Conservation (phyloP, 2,797 vertebrate genomes). For the Lagocephalus sceleratus region DNA sequence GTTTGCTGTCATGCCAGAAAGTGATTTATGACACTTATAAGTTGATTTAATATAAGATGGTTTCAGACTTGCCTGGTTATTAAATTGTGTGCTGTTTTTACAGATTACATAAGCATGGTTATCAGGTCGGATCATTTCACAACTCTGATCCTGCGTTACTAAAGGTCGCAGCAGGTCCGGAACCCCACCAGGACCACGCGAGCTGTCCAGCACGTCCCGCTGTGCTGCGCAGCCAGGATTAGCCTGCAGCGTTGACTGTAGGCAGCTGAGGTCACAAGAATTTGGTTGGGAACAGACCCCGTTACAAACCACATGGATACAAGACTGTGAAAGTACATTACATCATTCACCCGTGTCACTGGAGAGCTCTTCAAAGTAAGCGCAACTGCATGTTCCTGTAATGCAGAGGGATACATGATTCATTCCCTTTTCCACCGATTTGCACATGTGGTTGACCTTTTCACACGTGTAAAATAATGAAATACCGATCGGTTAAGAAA, state of each 20-base stretch:
- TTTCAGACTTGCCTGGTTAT: not conserved
- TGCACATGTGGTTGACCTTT: slow-evolving; percentile 25
- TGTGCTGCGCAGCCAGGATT: slow-evolving; percentile 51
- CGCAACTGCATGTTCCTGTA: slow-evolving; percentile 34
- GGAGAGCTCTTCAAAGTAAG: slow-evolving; percentile 70
- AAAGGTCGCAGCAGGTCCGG: slow-evolving; percentile 53
- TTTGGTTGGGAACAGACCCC: slow-evolving; percentile 63
- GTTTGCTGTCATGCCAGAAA: not conserved
- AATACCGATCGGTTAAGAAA: slow-evolving; percentile 13
- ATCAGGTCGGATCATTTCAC: not conserved
- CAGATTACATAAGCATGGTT: not conserved
- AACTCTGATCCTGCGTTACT: slow-evolving; percentile 16
- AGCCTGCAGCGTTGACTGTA: slow-evolving; percentile 52
- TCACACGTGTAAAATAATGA: slow-evolving; percentile 10
- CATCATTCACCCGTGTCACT: slow-evolving; percentile 65
- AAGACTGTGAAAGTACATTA: slow-evolving; percentile 65
- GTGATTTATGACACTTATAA: not conserved
- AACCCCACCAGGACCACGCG: slow-evolving; percentile 47
- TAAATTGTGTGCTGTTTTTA: not conserved
- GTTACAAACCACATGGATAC: slow-evolving; percentile 64
- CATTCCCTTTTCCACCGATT: slow-evolving; percentile 28
- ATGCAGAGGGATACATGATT: slow-evolving; percentile 36
- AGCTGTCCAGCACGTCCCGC: slow-evolving; percentile 47
- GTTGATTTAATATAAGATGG: not conserved
- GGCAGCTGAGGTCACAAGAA: slow-evolving; percentile 60